Percentiles rank a stretch among this genome's conserved stretches.
Conservation (phyloP, 2,113 vertebrate species). For the Phylloscopus whistleri region DNA sequence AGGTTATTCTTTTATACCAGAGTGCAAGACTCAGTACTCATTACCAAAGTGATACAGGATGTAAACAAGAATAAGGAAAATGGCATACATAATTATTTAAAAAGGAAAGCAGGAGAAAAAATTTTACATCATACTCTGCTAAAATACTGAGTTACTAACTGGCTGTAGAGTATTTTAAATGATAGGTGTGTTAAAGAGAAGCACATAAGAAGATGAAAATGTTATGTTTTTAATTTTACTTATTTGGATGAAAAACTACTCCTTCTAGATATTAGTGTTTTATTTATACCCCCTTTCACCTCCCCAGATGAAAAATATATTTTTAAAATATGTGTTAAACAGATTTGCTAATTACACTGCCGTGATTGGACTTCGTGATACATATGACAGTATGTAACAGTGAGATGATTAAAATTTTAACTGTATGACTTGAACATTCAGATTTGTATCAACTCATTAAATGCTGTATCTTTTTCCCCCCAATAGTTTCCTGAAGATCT, state of each 20-base stretch:
- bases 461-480: neutral
- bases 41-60: neutral
- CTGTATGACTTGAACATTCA: neutral
- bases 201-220: neutral
- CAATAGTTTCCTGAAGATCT: conserved; percentile 93
- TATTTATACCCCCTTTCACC: neutral
- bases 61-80: neutral
- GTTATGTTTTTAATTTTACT: neutral
- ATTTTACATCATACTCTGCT: neutral
- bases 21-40: neutral
- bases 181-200: neutral
- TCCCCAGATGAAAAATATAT: neutral
- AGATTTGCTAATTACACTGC: neutral
- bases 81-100: neutral
- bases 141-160: neutral
- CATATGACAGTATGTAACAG: neutral
- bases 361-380: neutral
- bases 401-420: neutral
- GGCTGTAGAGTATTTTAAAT: neutral
- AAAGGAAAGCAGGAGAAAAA: neutral
- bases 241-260: neutral
- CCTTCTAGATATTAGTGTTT: neutral
- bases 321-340: neutral
- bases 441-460: neutral
- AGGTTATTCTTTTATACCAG: neutral